Base-by-base conservation (phyloP, 2,113 vertebrate genomes). In the Prochilodus magdalenae region DNA sequence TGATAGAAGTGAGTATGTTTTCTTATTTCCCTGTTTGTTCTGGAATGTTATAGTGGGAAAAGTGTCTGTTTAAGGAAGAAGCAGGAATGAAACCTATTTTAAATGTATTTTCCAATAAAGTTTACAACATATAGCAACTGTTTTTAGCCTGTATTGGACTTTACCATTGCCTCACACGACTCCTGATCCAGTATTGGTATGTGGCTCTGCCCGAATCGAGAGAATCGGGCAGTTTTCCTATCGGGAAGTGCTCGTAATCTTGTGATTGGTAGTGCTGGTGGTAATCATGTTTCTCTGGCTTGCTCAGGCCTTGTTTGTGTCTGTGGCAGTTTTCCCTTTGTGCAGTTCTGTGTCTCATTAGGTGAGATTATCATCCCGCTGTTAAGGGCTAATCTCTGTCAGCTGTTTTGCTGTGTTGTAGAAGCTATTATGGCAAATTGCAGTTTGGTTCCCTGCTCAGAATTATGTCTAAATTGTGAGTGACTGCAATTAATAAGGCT, bases 1-100 rank as follows among this genome's bases (percentile, higher is more conserved):
- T 77, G 14, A 2, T 24, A 44, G 51, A 69, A 44, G 85, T 83
- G 53, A 83, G 85, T 86, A 73, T 36, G 27, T 55, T 62, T 5
- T 29, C 8, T 84, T 73, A 51, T 33, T 73, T 60, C 10, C 62
- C 26, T 15, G 26, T 18, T 33, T n/a, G 24, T 16, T 16, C 13
- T 29, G 29, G 14, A 26, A 11, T 30, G 26, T 5, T 65, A 15
- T 5, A 27, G 49, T 20, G 8, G 15, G n/a, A n/a, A n/a, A 3
- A n/a, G 1, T 6, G 5, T 20, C 57, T 26, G 24, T 57, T 20
- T n/a, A 57, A 55, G 1, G 3, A 13, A 18, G 20, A 55, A 1
- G 51, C 6, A 14, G 49, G 15, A 55, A 3, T 55, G 1, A 55
- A 55, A 55, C 18, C 1, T 8, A n/a, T 57, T 22, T 57, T 57